Evolutionary conservation across 2,797 vertebrate genomes (phyloP), one percentile per base, ranked within the genome.

Genomic region (Gallinago stenura): DNA sequence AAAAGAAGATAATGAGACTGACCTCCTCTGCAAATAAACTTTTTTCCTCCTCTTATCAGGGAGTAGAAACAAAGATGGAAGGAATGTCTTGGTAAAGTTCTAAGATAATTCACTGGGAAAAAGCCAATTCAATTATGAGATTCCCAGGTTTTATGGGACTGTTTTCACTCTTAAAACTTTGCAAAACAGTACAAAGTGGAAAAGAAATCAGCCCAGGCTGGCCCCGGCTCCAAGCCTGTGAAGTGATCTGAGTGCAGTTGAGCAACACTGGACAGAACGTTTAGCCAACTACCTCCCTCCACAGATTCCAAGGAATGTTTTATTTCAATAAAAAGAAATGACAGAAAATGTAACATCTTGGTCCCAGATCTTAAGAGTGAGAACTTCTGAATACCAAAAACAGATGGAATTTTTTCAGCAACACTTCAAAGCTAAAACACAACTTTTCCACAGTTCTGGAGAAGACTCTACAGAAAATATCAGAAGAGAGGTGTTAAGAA

Each of bases 191-290:
- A 64, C 66, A 79, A 95, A 96, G n/a, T 95, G 91, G 93, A 96
- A 96, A 96, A 93, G 68, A 87, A 96, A 95, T 79, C 66, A 96
- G 57, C 30, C 28, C 80, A 84, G 70, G 56, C 48, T 96, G 94
- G 93, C 93, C 35, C 80, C 79, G 62, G 79, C 45, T 37, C 64
- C 1, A 0, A 73, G 96, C 8, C 83, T 83, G 53, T 89, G 84
- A 90, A 93, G 75, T 57, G 76, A 92, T 83, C 64, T 82, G 80
- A 96, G 83, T 28, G 70, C 17, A 90, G 70, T 87, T 95, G 94
- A 93, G 96, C 91, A 96, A 97, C 81, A 81, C 69, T 79, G 85
- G 93, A 93, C 70, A 90, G 70, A 95, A 72, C 28, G 3, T 87
- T 90, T 90, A 66, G 85, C 60, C 77, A 96, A 91, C 81, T 91